These are phyloP conservation scores for Gila orcuttii DNA, from an alignment of 2,113 vertebrate species.

Conservation along the genomic window DNA sequence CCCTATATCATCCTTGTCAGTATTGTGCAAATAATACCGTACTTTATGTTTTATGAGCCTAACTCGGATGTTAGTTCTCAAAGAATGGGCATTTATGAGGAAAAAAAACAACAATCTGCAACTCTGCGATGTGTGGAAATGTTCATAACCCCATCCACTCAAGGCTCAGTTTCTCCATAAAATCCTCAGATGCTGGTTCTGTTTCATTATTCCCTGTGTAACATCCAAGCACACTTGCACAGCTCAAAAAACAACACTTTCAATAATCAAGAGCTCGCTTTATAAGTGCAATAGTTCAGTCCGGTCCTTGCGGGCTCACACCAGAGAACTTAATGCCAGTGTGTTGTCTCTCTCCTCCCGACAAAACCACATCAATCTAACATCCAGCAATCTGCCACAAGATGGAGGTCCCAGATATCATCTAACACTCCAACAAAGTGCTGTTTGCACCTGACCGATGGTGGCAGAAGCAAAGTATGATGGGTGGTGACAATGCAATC, in stretches of 20 bases:
- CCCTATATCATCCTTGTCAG: background rate
- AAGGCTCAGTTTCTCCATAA: slow-evolving; percentile 12
- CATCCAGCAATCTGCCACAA: slow-evolving; percentile 15
- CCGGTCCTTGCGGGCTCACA: background rate
- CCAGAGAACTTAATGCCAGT: background rate
- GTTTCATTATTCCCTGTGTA: background rate
- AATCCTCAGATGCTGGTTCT: background rate
- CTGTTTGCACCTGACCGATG: background rate
- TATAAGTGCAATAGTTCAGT: slow-evolving; percentile 31
- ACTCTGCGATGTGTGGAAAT: background rate
- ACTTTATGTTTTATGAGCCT: background rate
- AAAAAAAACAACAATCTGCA: background rate
- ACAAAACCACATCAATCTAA: background rate
- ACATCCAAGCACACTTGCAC: slow-evolving; percentile 1
- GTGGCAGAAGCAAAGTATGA: slow-evolving; percentile 18
- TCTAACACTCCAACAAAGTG: slow-evolving; percentile 23
- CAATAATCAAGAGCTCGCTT: slow-evolving; percentile 15
- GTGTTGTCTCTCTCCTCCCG: background rate
- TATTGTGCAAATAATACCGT: background rate
- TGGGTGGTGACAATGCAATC: slow-evolving; percentile 30
- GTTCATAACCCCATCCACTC: background rate
- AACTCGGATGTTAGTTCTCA: background rate
- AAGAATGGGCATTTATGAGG: background rate
- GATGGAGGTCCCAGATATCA: slow-evolving; percentile 22
- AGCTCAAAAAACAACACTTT: background rate